Conservation (phyloP, 2,797 vertebrate species). For the Serranus cabrilla region DNA sequence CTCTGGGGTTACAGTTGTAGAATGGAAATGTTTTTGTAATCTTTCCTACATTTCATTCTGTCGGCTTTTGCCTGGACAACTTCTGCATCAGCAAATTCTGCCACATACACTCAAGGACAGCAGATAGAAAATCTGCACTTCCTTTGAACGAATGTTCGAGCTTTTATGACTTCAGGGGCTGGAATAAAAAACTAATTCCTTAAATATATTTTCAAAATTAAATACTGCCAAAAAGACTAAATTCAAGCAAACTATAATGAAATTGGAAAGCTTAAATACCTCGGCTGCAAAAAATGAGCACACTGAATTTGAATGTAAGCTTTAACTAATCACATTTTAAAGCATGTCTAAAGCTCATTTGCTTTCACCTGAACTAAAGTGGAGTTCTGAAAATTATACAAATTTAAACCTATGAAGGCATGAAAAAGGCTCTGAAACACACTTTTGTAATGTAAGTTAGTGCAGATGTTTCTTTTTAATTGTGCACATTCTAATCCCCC, state of each 20-base stretch:
- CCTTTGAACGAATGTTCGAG: conserved; percentile 7
- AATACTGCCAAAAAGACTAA: conserved; percentile 2
- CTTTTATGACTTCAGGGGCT: background rate
- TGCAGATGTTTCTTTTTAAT: background rate
- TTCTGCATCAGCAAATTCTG: conserved; percentile 34
- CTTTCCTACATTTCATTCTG: conserved; percentile 16
- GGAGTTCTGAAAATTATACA: conserved; percentile 9
- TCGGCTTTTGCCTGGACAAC: conserved; percentile 9
- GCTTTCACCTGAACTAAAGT: conserved; percentile 16
- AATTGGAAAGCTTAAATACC: conserved; percentile 20
- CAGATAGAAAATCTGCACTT: background rate
- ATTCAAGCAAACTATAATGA: conserved; percentile 5
- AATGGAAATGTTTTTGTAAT: conserved; percentile 37
- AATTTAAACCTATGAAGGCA: conserved; percentile 27
- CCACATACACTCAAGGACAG: conserved; percentile 11
- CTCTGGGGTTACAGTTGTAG: conserved; percentile 1
- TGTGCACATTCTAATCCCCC: background rate
- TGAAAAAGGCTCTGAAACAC: background rate
- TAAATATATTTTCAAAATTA: conserved; percentile 33
- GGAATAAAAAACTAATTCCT: conserved; percentile 32
- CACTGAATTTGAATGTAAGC: conserved; percentile 6
- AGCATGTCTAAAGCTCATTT: conserved; percentile 29
- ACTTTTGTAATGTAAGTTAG: background rate
- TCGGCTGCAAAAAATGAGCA: background rate
- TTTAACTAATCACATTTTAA: conserved; percentile 35